These are phyloP conservation scores for Muntiacus reevesi DNA, from an alignment of 2,113 vertebrate genomes.

Conservation along the genomic window DNA sequence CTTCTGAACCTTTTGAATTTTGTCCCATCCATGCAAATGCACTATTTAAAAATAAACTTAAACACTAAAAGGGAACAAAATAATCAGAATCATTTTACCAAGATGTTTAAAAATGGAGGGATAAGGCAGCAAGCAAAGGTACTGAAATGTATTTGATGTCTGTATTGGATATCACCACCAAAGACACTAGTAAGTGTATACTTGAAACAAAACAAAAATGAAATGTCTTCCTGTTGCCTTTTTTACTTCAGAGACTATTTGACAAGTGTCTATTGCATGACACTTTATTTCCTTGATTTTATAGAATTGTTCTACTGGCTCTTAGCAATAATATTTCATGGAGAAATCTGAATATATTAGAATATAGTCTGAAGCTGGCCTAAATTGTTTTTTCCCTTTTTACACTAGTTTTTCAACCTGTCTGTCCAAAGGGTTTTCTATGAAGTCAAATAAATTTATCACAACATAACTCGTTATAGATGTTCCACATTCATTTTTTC, in stretches of 20 bases:
- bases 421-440: background rate
- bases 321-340: background rate
- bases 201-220: background rate
- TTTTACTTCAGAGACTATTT: background rate
- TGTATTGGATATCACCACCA: background rate
- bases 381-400: background rate
- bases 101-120: background rate
- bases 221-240: background rate
- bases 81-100: background rate
- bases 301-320: background rate
- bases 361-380: background rate
- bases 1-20: background rate
- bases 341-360: background rate
- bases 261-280: background rate
- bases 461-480: background rate
- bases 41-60: background rate
- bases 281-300: background rate
- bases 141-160: background rate
- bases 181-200: background rate
- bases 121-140: background rate
- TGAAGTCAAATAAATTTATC: constrained; percentile 6
- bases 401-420: background rate
- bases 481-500: background rate
- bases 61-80: background rate
- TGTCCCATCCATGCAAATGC: background rate